These are phyloP conservation scores for Stomatorhinus walkeri DNA, from an alignment of 2,797 vertebrate genomes.

Conservation along the genomic window DNA sequence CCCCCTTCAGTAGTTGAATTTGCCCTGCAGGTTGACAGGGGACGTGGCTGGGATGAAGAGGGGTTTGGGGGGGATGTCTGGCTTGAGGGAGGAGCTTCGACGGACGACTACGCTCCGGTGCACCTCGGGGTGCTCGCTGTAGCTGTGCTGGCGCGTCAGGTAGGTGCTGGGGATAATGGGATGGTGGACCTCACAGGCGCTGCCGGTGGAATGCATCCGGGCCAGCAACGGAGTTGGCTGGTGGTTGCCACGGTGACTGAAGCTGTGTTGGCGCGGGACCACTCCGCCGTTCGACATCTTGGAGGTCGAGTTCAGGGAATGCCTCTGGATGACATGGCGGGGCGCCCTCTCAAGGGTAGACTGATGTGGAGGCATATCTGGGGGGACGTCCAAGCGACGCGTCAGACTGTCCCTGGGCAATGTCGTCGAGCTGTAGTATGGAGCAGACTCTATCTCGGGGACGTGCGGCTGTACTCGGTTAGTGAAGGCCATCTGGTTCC, in stretches of 20 bases:
- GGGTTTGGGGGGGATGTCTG: slow-evolving; percentile 65
- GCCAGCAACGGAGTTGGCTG: slow-evolving; percentile 70
- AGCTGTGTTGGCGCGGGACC: slow-evolving; percentile 69
- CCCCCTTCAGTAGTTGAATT: slow-evolving; percentile 73
- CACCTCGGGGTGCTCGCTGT: slow-evolving; percentile 62
- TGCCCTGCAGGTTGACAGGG: slow-evolving; percentile 61
- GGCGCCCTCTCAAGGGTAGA: slow-evolving; percentile 62
- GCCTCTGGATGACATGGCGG: slow-evolving; percentile 63
- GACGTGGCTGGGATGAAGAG: slow-evolving; percentile 68
- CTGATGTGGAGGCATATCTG: slow-evolving; percentile 63
- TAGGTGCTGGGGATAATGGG: slow-evolving; percentile 67
- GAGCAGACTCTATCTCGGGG: slow-evolving; percentile 63
- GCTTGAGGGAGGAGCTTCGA: slow-evolving; percentile 69
- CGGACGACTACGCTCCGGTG: slow-evolving; percentile 69
- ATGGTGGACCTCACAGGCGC: slow-evolving; percentile 66
- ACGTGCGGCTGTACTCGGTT: slow-evolving; percentile 72
- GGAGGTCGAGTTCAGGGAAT: slow-evolving; percentile 64
- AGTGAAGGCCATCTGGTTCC: slow-evolving; percentile 55
- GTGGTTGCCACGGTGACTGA: slow-evolving; percentile 61
- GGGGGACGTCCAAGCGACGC: slow-evolving; percentile 77
- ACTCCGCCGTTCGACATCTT: slow-evolving; percentile 61
- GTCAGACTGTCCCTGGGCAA: slow-evolving; percentile 73
- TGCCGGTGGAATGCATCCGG: slow-evolving; percentile 70
- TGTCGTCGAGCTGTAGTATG: slow-evolving; percentile 72
- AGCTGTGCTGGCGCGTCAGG: slow-evolving; percentile 70